A percentile compares a stretch with the other conserved stretches of the same genome.
phyloP scores from a whole-genome alignment of 2,888 invertebrate species.

The Hirtodrosophila histrioides region DNA sequence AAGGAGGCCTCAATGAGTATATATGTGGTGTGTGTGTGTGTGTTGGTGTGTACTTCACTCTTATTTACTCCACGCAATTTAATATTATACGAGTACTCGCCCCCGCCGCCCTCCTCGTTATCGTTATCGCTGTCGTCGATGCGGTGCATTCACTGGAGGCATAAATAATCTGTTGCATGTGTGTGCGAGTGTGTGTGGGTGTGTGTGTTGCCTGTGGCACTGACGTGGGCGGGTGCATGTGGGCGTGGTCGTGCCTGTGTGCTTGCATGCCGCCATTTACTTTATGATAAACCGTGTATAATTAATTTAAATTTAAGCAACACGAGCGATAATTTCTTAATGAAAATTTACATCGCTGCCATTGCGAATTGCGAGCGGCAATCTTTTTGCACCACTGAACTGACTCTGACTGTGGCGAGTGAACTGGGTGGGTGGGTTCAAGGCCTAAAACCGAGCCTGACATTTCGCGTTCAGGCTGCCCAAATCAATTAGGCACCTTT shows the following conservation, averaged over 20 bases:
- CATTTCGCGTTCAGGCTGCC: slow-evolving; percentile 18
- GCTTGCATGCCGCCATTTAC: slow-evolving; percentile 53
- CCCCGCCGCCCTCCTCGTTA: slow-evolving; percentile 7
- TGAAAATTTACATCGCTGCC: slow-evolving; percentile 51
- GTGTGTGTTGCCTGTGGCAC: slow-evolving; percentile 11
- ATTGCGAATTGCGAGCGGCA: slow-evolving; percentile 2
- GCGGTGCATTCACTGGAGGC: slow-evolving; percentile 56
- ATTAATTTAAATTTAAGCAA: slow-evolving; percentile 75
- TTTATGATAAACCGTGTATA: slow-evolving; percentile 65
- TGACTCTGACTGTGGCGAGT: background rate
- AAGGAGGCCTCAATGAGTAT: slow-evolving; percentile 13
- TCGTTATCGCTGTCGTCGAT: slow-evolving; percentile 31
- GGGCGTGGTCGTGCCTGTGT: slow-evolving; percentile 11
- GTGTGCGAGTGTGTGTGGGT: slow-evolving; percentile 18
- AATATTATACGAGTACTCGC: slow-evolving; percentile 55
- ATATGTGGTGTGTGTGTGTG: slow-evolving; percentile 11
- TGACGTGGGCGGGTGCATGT: slow-evolving; percentile 16
- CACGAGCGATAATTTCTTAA: slow-evolving; percentile 67
- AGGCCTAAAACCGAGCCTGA: too few relatives aligned
- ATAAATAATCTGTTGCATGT: slow-evolving; percentile 77
- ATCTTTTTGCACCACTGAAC: background rate
- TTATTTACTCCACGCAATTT: slow-evolving; percentile 74
- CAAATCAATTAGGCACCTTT: slow-evolving; percentile 75
- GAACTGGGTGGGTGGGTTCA: slow-evolving; percentile 3
- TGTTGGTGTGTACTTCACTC: slow-evolving; percentile 31